Conservation (phyloP, 1,140 invertebrate genomes). For the Drosophila simulans region DNA sequence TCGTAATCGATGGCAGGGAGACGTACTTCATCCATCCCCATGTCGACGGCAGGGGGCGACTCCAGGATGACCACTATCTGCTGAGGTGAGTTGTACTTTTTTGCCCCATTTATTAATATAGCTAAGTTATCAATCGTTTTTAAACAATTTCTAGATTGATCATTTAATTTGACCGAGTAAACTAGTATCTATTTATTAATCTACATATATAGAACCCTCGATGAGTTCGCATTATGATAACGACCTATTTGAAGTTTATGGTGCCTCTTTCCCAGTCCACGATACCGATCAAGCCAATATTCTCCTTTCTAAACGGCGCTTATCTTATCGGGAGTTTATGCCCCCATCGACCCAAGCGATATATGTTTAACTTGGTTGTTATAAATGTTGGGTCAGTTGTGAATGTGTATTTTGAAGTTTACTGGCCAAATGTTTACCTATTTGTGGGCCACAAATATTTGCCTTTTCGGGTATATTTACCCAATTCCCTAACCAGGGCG, state of each 20-base stretch:
- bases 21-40: slow-evolving; percentile 90
- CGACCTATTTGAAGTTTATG: background rate
- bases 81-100: slow-evolving; percentile 60
- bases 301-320: slow-evolving; percentile 23
- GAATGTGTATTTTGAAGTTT: slow-evolving; percentile 18
- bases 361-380: slow-evolving; percentile 26
- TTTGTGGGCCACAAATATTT: slow-evolving; percentile 71
- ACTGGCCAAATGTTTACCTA: slow-evolving; percentile 58
- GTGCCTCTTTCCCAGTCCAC: background rate
- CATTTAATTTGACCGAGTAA: background rate
- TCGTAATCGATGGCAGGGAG: slow-evolving; percentile 91
- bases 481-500: background rate
- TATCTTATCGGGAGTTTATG: slow-evolving; percentile 48
- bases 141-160: background rate
- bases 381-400: slow-evolving; percentile 10
- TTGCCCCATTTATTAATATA: background rate
- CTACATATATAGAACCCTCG: background rate
- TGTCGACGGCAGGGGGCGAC: slow-evolving; percentile 53
- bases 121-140: background rate
- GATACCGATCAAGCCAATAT: background rate
- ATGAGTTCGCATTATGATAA: background rate
- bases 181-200: background rate
- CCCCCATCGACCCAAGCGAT: background rate
- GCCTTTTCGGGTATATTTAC: slow-evolving; percentile 23
- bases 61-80: slow-evolving; percentile 80